Evolutionary conservation across 1,140 invertebrate genomes (phyloP), one percentile per base, ranked within the genome.

Genomic region (Trichogramma pretiosum): DNA sequence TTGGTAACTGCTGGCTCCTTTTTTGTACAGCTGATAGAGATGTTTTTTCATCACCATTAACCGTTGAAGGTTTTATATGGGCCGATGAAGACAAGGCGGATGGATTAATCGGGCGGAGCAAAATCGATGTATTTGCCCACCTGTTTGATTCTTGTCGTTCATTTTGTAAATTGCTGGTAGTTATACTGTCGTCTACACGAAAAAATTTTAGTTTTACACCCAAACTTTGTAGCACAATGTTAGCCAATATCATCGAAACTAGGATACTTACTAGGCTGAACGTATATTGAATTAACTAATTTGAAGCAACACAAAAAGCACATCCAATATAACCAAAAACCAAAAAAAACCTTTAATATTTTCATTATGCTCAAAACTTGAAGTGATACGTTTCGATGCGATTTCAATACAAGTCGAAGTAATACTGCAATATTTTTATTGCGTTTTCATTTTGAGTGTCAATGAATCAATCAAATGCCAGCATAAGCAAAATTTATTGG

Each of bases 1-100:
- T 42, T 33, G 56, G 55, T 8, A 62, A 19, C 7, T 61, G 60
- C 10, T 56, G 53, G 16, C 28, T 43, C 7, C 51, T 49, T 40
- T 61, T 59, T 11, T 58, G 56, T 0, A 47, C 38, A 1, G 50
- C 56, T 2, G 55, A 56, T 0, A 52, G 16, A 1, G 43, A 43
- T 17, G 28, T 17, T n/a, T n/a, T 30, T 17, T 19, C 11, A 3
- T 5, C 13, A 1, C 16, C 30, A 9, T 33, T 19, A 14, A 18
- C 16, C 9, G 17, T 11, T 10, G 45, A 13, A 1, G 36, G 42
- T 17, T 46, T 50, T 11, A 35, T 9, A 2, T 42, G 26, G 3
- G 24, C 11, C 11, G 32, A 5, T n/a, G 39, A 44, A 33, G 34
- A n/a, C n/a, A n/a, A 44, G n/a, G 1, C 3, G 1, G 16, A 13